Percentiles rank a stretch among this genome's conserved stretches.
These are phyloP conservation scores for Drosophila picticornis DNA, from an alignment of 2,888 invertebrate genomes.

Conservation along the genomic window DNA sequence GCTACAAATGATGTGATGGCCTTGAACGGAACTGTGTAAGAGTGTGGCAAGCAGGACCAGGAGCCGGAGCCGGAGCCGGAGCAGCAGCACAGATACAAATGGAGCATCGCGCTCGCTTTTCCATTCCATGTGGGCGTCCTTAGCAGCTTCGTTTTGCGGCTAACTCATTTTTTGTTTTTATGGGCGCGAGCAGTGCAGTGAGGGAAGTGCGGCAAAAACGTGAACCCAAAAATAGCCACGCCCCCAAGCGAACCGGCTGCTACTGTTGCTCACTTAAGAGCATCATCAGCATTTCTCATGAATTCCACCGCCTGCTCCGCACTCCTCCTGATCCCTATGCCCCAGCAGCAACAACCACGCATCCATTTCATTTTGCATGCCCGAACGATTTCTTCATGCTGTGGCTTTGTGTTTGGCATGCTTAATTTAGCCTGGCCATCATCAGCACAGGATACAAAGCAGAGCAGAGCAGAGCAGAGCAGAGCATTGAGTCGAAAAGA, in stretches of 20 bases:
- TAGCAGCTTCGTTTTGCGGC: constrained; percentile 25
- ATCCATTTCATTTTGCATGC: constrained; percentile 57
- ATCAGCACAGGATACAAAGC: constrained; percentile 1
- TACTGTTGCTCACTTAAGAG: constrained; percentile 53
- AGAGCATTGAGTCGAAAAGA: constrained; percentile 5
- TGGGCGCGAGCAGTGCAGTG: background rate
- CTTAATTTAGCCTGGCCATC: constrained; percentile 59
- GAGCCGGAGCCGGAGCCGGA: background rate
- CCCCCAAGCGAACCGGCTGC: constrained; percentile 16
- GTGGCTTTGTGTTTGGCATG: constrained; percentile 53
- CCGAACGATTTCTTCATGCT: constrained; percentile 51
- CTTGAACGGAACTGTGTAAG: constrained; percentile 60
- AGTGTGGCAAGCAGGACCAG: background rate
- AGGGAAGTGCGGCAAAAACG: constrained; percentile 21
- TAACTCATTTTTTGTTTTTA: constrained; percentile 46
- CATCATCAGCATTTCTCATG: constrained; percentile 70
- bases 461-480: background rate
- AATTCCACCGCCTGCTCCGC: background rate
- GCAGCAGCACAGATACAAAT: constrained; percentile 19
- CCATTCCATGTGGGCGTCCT: constrained; percentile 37
- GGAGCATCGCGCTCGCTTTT: constrained; percentile 24
- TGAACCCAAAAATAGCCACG: constrained; percentile 47
- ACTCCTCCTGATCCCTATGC: background rate
- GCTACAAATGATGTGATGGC: constrained; percentile 66
- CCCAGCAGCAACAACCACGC: background rate